Base-by-base conservation (phyloP, 2,888 invertebrate species). In the Mythimna ferrago region DNA sequence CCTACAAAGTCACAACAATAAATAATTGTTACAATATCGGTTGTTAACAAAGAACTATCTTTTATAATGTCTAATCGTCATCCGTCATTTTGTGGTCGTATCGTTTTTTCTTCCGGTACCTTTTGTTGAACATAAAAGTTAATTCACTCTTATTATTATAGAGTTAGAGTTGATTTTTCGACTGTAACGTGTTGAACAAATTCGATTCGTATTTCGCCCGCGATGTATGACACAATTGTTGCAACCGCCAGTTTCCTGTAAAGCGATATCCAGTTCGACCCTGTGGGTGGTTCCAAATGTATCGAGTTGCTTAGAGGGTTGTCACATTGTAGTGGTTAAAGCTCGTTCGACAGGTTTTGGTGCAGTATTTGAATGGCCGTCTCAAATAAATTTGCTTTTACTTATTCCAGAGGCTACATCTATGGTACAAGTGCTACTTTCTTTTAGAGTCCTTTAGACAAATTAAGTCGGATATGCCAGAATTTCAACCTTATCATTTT, bases 161-260 rank as follows among this genome's bases (percentile, higher is more conserved):
- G 63, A 0, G 0, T 11, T 88, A 90, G 78, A 80, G 88, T 89
- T 84, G 21, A 86, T 70, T 80, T 85, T 89, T 44, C 62, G 32
- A 26, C 63, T 41, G 53, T 35, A 41, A 35, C 51, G 21, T 62
- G 60, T 74, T 66, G 66, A 75, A 74, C 75, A 78, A 82, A 85
- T 89, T 85, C 80, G 84, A 88, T 89, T 87, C 87, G 85, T 84
- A 87, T 89, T 88, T 81, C 76, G 71, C 85, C 86, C 67, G 79
- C 84, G 78, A 87, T 89, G 86, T 91, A 91, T 91, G 92, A 90
- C 88, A 89, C 92, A 93, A 93, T 94, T 92, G 92, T 92, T 89
- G 90, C 91, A 92, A 93, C 93, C 90, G 89, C 88, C 88, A 87
- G 92, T 93, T 94, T 95, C 96, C 96, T 95, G 95, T 95, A 95